Conservation (phyloP, 2,113 vertebrate species). For the Amblyornis subalaris region DNA sequence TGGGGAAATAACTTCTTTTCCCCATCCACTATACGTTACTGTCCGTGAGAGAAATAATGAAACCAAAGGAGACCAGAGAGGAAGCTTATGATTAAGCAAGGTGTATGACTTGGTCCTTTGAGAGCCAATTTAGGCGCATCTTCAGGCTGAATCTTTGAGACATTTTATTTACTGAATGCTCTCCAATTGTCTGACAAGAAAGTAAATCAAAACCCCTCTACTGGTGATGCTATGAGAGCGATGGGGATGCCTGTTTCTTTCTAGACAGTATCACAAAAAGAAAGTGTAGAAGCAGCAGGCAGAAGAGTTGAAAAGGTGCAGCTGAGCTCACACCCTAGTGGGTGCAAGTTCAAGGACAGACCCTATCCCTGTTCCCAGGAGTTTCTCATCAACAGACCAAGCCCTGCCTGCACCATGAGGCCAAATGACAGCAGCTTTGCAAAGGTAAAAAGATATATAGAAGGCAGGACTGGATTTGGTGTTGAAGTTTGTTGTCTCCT, state of each 20-base stretch:
- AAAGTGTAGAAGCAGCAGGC: neutral
- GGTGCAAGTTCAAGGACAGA: neutral
- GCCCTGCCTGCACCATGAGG: neutral
- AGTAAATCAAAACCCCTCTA: neutral
- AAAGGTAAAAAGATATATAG: neutral
- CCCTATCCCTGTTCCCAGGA: neutral
- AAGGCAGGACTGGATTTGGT: neutral
- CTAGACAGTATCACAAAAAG: neutral
- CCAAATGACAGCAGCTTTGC: neutral
- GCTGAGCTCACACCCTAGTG: rapidly evolving
- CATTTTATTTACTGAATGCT: neutral
- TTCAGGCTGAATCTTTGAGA: neutral
- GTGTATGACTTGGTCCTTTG: neutral
- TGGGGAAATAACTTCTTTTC: neutral
- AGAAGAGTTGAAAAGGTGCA: neutral
- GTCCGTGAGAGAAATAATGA: conserved; percentile 7
- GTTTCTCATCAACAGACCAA: neutral
- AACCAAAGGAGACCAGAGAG: conserved; percentile 25
- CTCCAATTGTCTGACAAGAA: neutral
- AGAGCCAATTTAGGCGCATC: conserved; percentile 23
- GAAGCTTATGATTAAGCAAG: neutral
- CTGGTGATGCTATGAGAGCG: neutral
- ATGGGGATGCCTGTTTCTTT: neutral
- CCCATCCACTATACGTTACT: neutral
- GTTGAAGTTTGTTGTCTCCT: neutral